phyloP scores from a whole-genome alignment of 2,797 vertebrate species.

The Anabacerthia variegaticeps region DNA sequence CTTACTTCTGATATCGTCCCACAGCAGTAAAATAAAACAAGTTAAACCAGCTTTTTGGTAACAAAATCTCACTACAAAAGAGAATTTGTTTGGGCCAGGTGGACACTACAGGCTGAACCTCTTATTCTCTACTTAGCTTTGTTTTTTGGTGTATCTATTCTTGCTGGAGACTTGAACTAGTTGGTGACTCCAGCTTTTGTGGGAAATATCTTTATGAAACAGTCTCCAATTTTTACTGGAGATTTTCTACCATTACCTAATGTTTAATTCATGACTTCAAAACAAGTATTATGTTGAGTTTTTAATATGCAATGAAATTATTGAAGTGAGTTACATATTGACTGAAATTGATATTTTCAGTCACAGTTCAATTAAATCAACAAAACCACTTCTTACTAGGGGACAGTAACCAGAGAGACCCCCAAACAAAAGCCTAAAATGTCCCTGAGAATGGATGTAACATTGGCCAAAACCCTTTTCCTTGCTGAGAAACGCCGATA shows the following conservation, averaged over 20 bases:
- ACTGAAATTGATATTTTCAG: not conserved
- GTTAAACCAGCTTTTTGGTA: not conserved
- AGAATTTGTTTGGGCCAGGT: not conserved
- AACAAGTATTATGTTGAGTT: not conserved
- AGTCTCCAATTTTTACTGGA: not conserved
- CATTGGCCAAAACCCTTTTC: not conserved
- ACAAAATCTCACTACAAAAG: not conserved
- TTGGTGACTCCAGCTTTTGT: not conserved
- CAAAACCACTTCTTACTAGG: not conserved
- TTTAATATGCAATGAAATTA: not conserved
- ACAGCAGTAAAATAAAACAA: not conserved
- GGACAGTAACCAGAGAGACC: not conserved
- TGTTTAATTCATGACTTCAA: not conserved
- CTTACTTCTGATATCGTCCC: not conserved
- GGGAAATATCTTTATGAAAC: not conserved
- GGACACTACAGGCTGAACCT: not conserved
- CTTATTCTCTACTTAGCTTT: not conserved
- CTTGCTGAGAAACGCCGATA: not conserved
- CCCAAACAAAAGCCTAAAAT: not conserved
- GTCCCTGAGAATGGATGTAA: not conserved
- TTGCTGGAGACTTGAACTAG: not conserved
- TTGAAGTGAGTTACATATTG: not conserved
- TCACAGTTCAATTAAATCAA: not conserved
- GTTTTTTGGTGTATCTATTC: not conserved
- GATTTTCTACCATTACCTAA: not conserved